Evolutionary conservation across 2,113 vertebrate genomes (phyloP), one percentile per base, ranked within the genome.

Genomic region (Lampris megalopsis): DNA sequence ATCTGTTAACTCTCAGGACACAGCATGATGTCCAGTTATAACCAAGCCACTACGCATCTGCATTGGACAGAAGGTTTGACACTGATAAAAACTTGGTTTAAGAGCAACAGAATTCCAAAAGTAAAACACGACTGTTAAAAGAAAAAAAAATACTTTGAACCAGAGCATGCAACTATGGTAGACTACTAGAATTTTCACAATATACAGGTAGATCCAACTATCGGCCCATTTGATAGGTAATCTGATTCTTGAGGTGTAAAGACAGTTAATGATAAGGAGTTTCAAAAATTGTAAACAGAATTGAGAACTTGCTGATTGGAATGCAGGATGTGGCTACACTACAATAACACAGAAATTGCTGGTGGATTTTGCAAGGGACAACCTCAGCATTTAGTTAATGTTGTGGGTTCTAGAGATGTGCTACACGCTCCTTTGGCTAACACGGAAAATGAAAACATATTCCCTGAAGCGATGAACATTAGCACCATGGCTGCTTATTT

Each of bases 161-260:
- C 63, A 68, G 74, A 73, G 54, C 82, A 89, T 90, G 88, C 85
- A 83, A 43, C 45, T 48, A 54, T 38, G 40, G 52, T 59, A 13
- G 52, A 77, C 9, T 37, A 71, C 35, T 71, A 0, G 37, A 52
- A 58, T 74, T 80, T 61, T 62, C 47, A 57, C 45, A 9, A 70
- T 56, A 42, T 76, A 80, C 35, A 71, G n/a, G 37, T 9, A 36
- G 11, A 76, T 54, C 8, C 35, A 60, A 54, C 49, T 67, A 53
- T 54, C 2, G 58, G 38, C 63, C 5, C 36, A 59, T 61, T 10
- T 37, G 56, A 42, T 67, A 63, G n/a, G 35, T 40, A 52, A 42
- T 11, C 7, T 42, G 61, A 40, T 71, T 53, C 7, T 52, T 56
- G 36, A 58, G 13, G 49, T 8, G 9, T 71, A 38, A 13, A 24